phyloP scores from a whole-genome alignment of 2,113 vertebrate genomes.

The Ifrita kowaldi region DNA sequence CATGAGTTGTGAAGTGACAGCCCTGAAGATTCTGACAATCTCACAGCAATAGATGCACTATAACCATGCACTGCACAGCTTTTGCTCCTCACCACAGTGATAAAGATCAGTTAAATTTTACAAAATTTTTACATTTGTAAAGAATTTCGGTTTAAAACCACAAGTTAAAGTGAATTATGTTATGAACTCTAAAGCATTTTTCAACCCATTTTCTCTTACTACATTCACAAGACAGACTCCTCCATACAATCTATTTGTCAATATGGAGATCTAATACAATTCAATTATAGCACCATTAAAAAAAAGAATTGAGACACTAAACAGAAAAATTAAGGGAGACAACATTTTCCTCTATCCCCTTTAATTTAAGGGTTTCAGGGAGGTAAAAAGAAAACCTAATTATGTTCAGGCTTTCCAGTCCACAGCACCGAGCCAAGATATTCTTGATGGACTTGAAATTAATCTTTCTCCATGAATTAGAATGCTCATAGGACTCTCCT shows the following conservation, averaged over 20 bases:
- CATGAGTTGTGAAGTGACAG: background rate
- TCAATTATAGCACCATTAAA: background rate
- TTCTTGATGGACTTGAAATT: background rate
- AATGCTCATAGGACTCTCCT: background rate
- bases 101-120: background rate
- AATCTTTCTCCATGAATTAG: background rate
- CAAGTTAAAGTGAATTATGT: background rate
- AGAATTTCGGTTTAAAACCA: background rate
- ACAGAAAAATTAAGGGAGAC: background rate
- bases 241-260: constrained; percentile 2
- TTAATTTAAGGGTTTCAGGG: background rate
- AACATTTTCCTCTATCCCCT: background rate
- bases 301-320: background rate
- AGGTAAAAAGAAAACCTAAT: background rate
- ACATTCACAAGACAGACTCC: background rate
- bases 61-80: background rate
- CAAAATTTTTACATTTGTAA: background rate
- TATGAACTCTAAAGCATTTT: background rate
- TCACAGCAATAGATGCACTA: background rate
- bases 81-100: background rate
- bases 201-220: background rate
- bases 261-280: background rate
- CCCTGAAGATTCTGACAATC: background rate
- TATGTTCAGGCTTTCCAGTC: background rate
- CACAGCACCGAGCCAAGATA: background rate